Evolutionary conservation across 2,113 vertebrate species (phyloP).

Genomic region (Romanogobio albipinnatus): DNA sequence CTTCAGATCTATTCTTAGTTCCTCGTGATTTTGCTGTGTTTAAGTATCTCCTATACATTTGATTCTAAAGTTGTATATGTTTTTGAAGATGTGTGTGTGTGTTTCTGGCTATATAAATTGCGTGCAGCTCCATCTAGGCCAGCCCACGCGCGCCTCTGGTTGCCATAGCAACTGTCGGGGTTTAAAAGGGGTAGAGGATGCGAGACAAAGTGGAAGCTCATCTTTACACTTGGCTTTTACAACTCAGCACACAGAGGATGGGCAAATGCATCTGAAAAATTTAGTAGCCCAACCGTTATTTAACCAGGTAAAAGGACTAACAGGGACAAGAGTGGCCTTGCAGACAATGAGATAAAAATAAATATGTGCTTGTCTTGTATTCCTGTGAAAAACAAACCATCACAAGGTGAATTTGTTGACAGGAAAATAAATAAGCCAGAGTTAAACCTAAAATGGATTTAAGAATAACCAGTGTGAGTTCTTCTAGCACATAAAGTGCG

Average conservation of each 20-base stretch:
- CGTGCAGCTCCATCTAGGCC: constrained; percentile 49
- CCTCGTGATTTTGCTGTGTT: neutral
- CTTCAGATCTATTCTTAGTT: neutral
- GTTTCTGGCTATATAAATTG: constrained; percentile 51
- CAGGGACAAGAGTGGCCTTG: no score
- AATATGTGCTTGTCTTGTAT: no score
- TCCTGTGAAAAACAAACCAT: no score
- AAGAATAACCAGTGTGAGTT: neutral
- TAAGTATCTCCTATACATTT: neutral
- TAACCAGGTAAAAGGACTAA: no score
- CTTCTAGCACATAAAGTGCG: neutral
- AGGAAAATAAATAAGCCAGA: no score
- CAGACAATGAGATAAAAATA: no score
- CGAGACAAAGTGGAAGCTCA: constrained; percentile 54
- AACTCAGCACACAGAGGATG: constrained; percentile 5
- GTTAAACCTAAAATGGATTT: no score
- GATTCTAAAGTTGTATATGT: neutral
- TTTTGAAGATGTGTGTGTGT: neutral
- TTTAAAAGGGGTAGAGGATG: constrained; percentile 43
- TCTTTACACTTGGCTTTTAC: constrained; percentile 31
- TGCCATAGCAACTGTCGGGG: constrained; percentile 55
- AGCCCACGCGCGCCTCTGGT: constrained; percentile 58
- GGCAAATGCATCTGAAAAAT: neutral
- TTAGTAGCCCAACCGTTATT: neutral
- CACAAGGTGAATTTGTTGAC: no score